Evolutionary conservation across 2,888 invertebrate species (phyloP), one percentile per base, ranked within the genome.

Genomic region (Gibbula magus): DNA sequence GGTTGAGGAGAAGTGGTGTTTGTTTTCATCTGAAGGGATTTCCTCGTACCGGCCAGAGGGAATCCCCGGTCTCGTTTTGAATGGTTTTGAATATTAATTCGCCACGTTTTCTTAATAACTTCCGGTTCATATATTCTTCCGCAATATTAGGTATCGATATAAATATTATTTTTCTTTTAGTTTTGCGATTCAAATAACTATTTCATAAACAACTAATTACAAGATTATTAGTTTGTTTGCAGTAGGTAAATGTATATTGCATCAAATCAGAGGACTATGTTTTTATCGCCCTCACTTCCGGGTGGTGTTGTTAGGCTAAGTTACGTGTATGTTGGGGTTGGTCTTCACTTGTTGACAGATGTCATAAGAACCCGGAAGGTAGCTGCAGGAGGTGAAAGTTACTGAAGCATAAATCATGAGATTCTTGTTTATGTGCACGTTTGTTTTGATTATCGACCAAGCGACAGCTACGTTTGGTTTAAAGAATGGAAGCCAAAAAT

Each of bases 401-500:
- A 29, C 29, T 29, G 61, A 61, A 61, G 61, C 66, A 25, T 29
- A 76, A 75, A 67, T 75, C 29, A 77, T 53, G 20, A 54, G 29
- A 45, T 22, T 61, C 67, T 32, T 79, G 29, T 79, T 16, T 79
- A 51, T 53, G 61, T 66, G 45, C 79, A 13, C 45, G 25, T 70
- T 61, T 74, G 52, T 67, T 56, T 53, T 56, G 39, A 56, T 67
- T 52, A 29, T 61, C 29, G 29, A 61, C 29, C 61, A 61, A 29
- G 25, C 25, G 61, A 61, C 61, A 61, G 22, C 61, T 39, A 70
- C 73, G 18, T 20, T 79, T 29, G 73, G 80, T 22, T 76, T 81
- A 16, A 81, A 78, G 73, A 82, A 82, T 25, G 81, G 83, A 82
- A 87, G 83, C 70, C 90, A 91, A 73, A 87, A 87, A 75, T 87